phyloP scores from a whole-genome alignment of 2,113 vertebrate genomes.

The Ailurus styani region DNA sequence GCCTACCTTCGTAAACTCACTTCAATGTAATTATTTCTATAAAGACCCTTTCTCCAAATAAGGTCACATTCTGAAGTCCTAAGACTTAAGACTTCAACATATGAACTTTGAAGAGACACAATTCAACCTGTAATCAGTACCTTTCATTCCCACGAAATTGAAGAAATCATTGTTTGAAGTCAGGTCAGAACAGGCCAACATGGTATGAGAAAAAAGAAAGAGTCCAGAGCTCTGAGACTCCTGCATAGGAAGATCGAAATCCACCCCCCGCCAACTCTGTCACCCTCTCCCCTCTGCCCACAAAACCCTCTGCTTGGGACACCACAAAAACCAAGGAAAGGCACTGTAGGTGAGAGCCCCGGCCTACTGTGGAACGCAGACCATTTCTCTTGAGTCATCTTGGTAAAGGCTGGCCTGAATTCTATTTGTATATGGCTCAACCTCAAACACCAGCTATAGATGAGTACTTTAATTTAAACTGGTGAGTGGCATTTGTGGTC shows the following conservation, averaged over 20 bases:
- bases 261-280: background rate
- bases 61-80: background rate
- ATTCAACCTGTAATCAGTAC: background rate
- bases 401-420: slow-evolving; percentile 55
- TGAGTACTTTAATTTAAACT: slow-evolving; percentile 57
- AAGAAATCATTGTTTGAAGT: background rate
- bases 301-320: slow-evolving; percentile 20
- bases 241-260: background rate
- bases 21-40: background rate
- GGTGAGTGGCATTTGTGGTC: slow-evolving; percentile 59
- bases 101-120: background rate
- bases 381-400: slow-evolving; percentile 51
- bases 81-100: background rate
- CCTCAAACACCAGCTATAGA: slow-evolving; percentile 70
- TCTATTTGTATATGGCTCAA: slow-evolving; percentile 68
- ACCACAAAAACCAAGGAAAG: slow-evolving; percentile 59
- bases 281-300: background rate
- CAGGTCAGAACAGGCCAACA: background rate
- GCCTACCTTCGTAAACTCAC: background rate
- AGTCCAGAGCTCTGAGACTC: background rate
- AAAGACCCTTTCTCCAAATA: background rate
- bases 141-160: background rate
- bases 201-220: background rate
- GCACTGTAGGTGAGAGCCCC: background rate
- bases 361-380: background rate